Evolutionary conservation across 30 jellyfish, hydroid and myxozoan genomes (phyloP), one percentile per base, ranked within the genome.

Genomic region (Nemopilema nomurai): DNA sequence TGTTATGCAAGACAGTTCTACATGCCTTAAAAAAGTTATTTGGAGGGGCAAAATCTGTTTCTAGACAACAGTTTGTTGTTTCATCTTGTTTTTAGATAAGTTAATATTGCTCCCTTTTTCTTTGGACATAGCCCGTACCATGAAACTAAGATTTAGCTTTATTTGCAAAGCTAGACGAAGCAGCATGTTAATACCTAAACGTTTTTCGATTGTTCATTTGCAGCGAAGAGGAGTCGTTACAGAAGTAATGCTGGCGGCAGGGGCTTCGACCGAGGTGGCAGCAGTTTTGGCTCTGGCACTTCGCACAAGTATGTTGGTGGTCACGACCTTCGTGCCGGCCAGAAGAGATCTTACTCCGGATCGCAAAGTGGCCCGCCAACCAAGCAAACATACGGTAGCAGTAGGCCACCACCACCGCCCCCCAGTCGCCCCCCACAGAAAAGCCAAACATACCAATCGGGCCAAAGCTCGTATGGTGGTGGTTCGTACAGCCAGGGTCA

Each of bases 151-250:
- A n/a, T n/a, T n/a, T n/a, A n/a, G n/a, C n/a, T n/a, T n/a, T n/a
- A n/a, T n/a, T n/a, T n/a, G n/a, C n/a, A n/a, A n/a, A n/a, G n/a
- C n/a, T n/a, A n/a, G n/a, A n/a, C n/a, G n/a, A n/a, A n/a, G n/a
- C n/a, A n/a, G n/a, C n/a, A n/a, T n/a, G n/a, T n/a, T n/a, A n/a
- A n/a, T n/a, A n/a, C n/a, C n/a, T n/a, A n/a, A n/a, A n/a, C n/a
- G n/a, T n/a, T n/a, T n/a, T n/a, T n/a, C n/a, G n/a, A n/a, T 69
- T n/a, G 53, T 64, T n/a, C 28, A 21, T 30, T 57, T 69, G 1
- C 32, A 87, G 86, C 86, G 21, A 76, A 80, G 79, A 22, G 91
- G 67, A 57, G 92, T 31, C 91, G 96, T 66, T 85, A 85, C 71
- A 85, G 93, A 69, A 66, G 87, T 57, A 71, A 79, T 76, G 90